Evolutionary conservation across 2,797 vertebrate species (phyloP).

Genomic region (Morelia viridis): DNA sequence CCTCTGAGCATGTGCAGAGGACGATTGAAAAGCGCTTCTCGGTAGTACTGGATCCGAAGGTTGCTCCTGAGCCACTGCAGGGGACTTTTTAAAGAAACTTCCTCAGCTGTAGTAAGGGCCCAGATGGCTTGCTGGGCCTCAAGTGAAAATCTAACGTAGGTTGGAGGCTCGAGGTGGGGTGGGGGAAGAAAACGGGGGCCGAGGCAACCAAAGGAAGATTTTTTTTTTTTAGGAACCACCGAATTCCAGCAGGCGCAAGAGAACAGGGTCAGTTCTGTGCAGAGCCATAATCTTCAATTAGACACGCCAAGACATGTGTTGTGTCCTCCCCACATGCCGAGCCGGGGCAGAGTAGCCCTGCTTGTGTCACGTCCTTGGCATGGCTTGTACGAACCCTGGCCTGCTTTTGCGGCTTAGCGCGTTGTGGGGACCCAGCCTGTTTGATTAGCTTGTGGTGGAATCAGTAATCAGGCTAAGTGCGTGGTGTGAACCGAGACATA

Average conservation of each 20-base stretch:
- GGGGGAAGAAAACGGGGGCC: background rate
- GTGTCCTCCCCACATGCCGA: background rate
- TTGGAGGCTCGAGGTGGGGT: background rate
- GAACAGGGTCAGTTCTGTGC: background rate
- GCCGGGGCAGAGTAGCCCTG: background rate
- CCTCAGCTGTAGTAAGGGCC: background rate
- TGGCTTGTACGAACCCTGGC: too few species aligned
- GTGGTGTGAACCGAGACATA: too few species aligned
- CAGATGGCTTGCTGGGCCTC: background rate
- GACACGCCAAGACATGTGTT: background rate
- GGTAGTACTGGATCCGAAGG: background rate
- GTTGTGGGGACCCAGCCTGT: too few species aligned
- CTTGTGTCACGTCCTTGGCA: background rate
- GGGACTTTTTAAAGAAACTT: background rate
- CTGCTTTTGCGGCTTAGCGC: too few species aligned
- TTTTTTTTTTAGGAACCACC: background rate
- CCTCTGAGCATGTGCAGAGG: background rate
- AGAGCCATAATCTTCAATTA: background rate
- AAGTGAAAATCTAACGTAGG: background rate
- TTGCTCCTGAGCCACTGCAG: background rate
- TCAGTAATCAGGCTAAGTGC: too few species aligned
- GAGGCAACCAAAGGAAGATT: background rate
- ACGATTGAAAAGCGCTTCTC: too few species aligned
- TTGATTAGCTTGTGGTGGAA: too few species aligned
- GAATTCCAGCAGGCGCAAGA: background rate